Evolutionary conservation across 2,888 invertebrate species (phyloP).

Genomic region (Arenicola marina): DNA sequence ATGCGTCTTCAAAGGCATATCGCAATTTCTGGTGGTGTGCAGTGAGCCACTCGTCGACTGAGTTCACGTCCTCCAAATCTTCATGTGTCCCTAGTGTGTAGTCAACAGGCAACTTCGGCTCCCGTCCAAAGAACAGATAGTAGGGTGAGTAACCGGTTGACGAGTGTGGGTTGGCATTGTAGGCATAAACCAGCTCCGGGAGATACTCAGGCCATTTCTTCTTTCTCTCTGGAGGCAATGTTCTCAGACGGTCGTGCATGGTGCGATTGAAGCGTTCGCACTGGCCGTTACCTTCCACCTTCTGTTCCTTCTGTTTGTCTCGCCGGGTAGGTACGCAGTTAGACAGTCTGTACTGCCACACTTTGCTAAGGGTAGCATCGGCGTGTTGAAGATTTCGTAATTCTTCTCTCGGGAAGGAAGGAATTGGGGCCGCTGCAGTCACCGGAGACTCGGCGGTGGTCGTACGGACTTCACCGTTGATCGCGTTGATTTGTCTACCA

Average conservation of each 20-base stretch:
- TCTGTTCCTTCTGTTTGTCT: no score
- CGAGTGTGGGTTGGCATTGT: constrained; percentile 20
- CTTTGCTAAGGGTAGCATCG: background rate
- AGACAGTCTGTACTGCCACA: background rate
- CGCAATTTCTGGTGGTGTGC: constrained; percentile 9
- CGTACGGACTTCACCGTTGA: no score
- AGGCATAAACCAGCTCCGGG: constrained; percentile 18
- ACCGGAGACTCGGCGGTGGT: no score
- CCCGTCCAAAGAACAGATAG: constrained; percentile 19
- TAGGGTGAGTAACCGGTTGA: constrained; percentile 16
- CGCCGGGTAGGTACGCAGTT: no score
- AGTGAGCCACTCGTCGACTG: constrained; percentile 12
- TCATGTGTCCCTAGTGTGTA: constrained; percentile 7
- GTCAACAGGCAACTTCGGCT: constrained; percentile 20
- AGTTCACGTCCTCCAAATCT: background rate
- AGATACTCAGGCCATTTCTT: constrained; percentile 27
- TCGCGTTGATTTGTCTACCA: no score
- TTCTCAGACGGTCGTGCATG: constrained; percentile 27
- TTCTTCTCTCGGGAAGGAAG: background rate
- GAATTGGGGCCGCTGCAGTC: background rate
- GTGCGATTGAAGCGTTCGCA: constrained; percentile 25
- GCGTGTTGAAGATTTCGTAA: background rate
- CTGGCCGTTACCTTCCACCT: constrained; percentile 21
- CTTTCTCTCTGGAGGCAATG: constrained; percentile 26
- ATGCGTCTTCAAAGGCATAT: background rate